A percentile compares a stretch with the other conserved stretches of the same genome.
Conservation (phyloP, 1,140 invertebrate species). For the Goniozus legneri region DNA sequence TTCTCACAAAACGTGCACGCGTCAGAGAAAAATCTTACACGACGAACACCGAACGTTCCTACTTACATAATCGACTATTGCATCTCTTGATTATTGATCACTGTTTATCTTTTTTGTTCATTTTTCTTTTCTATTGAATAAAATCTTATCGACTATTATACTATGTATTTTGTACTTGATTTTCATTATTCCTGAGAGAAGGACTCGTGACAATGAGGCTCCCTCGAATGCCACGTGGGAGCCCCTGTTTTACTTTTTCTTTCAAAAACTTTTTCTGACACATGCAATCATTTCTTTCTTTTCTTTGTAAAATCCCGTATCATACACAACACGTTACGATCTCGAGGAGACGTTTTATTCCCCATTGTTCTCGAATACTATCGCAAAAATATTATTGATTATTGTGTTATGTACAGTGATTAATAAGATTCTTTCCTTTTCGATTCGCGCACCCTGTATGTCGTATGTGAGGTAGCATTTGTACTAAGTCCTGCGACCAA, state of each 20-base stretch:
- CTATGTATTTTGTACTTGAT: constrained; percentile 53
- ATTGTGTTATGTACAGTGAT: constrained; percentile 33
- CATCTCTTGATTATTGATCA: constrained; percentile 39
- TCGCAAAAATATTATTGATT: constrained; percentile 23
- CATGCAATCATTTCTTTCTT: not conserved
- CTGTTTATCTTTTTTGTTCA: constrained; percentile 21
- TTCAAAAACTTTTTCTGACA: not conserved
- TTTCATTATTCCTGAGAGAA: constrained; percentile 49
- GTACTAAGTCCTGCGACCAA: constrained; percentile 46
- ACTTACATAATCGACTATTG: constrained; percentile 38
- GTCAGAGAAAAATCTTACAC: too few relatives aligned
- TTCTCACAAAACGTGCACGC: too few relatives aligned
- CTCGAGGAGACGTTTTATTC: not conserved
- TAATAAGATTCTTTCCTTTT: constrained; percentile 12
- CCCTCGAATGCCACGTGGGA: constrained; percentile 10
- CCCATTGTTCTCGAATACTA: not conserved
- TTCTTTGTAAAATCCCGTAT: too few relatives aligned
- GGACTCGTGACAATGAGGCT: constrained; percentile 20
- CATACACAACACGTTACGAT: not conserved
- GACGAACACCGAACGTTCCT: constrained; percentile 22
- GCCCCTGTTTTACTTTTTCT: constrained; percentile 16
- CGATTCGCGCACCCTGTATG: constrained; percentile 48
- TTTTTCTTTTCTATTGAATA: constrained; percentile 9
- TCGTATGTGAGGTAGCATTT: constrained; percentile 53
- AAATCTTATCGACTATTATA: constrained; percentile 51